Percentiles rank a stretch among this genome's conserved stretches.
Evolutionary conservation across 1,140 invertebrate genomes (phyloP).

Genomic region (Caenorhabditis latens): DNA sequence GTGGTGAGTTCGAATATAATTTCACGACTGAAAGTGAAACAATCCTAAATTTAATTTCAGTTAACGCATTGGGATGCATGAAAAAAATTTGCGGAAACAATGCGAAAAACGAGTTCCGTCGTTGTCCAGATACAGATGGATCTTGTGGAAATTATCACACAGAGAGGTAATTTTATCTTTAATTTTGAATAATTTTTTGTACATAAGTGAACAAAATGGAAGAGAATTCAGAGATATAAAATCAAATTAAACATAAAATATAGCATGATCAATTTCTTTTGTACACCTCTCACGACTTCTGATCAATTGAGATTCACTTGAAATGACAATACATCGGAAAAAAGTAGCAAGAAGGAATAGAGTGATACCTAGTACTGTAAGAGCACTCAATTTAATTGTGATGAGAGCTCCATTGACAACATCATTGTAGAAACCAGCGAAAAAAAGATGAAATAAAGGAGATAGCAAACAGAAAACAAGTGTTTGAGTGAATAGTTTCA

Average conservation of each 20-base stretch:
- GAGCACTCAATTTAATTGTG: constrained; percentile 22
- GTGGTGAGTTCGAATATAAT: background rate
- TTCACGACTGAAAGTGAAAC: background rate
- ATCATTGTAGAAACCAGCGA: constrained; percentile 48
- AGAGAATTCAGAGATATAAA: background rate
- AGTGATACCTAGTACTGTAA: constrained; percentile 18
- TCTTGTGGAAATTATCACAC: constrained; percentile 63
- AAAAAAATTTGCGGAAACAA: constrained; percentile 63
- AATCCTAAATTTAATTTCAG: background rate
- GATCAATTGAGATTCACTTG: constrained; percentile 7
- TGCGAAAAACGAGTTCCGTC: constrained; percentile 55
- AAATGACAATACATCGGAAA: constrained; percentile 18
- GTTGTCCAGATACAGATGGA: constrained; percentile 65
- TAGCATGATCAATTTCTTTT: constrained; percentile 50
- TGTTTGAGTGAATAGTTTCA: constrained; percentile 46
- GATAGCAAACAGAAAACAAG: constrained; percentile 26
- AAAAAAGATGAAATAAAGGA: constrained; percentile 35
- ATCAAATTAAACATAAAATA: constrained; percentile 27
- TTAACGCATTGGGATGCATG: constrained; percentile 61
- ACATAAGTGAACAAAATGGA: background rate
- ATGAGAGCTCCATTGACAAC: constrained; percentile 2
- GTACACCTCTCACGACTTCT: background rate
- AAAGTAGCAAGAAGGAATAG: background rate
- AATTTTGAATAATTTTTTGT: no score
- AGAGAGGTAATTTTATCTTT: constrained; percentile 56